phyloP scores from a whole-genome alignment of 2,113 vertebrate species.

The Oreochromis spilurus region DNA sequence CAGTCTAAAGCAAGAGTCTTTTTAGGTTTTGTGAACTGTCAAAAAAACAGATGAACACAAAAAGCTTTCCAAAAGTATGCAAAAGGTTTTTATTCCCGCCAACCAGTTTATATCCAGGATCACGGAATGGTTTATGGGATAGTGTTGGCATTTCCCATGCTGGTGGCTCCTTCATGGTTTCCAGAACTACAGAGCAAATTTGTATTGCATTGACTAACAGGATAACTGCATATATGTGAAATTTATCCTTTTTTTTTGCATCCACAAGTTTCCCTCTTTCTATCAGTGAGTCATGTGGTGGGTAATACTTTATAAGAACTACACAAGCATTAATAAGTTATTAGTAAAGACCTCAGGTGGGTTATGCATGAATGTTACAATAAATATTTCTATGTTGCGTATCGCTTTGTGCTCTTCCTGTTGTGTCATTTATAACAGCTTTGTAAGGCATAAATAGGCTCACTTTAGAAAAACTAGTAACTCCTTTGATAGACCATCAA shows the following conservation, averaged over 20 bases:
- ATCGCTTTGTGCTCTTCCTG: neutral
- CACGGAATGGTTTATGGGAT: neutral
- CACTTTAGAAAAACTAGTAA: neutral
- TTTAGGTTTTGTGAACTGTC: neutral
- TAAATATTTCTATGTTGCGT: neutral
- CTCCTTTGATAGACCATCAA: neutral
- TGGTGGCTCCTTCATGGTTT: neutral
- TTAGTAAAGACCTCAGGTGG: neutral
- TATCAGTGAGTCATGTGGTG: neutral
- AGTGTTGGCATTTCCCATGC: constrained; percentile 20
- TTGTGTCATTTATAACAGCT: neutral
- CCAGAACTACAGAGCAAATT: neutral
- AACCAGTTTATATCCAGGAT: constrained; percentile 10
- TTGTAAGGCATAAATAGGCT: neutral
- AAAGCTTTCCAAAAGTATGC: constrained; percentile 17
- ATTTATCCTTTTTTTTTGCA: neutral
- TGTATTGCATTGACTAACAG: neutral
- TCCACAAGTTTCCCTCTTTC: neutral
- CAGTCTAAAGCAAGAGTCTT: neutral
- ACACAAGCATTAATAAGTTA: neutral
- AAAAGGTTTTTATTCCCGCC: constrained; percentile 6
- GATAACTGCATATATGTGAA: neutral
- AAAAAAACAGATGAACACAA: constrained; percentile 8
- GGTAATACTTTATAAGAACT: neutral
- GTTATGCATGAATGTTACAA: neutral